Conservation (phyloP, 2,888 invertebrate genomes). For the Eupithecia centaureata region DNA sequence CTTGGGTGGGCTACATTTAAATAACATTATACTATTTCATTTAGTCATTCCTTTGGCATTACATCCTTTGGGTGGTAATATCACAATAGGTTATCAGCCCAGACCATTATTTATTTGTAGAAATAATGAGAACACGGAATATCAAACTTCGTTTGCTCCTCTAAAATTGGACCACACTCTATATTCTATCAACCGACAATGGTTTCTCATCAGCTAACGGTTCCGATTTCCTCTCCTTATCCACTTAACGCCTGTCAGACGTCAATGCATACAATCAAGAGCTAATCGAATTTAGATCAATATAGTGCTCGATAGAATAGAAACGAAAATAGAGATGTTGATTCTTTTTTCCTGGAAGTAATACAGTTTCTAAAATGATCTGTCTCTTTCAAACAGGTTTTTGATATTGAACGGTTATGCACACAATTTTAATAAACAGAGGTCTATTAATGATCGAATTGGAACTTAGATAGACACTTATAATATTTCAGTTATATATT, state of each 20-base stretch:
- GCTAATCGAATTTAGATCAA: slow-evolving; percentile 15
- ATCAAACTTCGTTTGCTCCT: neutral
- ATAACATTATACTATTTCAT: neutral
- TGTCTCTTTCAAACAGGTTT: neutral
- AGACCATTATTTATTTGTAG: neutral
- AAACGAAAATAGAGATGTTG: neutral
- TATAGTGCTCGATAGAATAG: neutral
- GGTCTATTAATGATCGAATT: too few relatives aligned
- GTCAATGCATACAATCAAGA: slow-evolving; percentile 11
- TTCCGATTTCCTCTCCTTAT: slow-evolving; percentile 10
- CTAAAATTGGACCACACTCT: neutral
- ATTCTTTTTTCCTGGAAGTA: neutral
- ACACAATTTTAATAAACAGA: neutral
- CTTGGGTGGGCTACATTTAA: too few relatives aligned
- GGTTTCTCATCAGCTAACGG: slow-evolving; percentile 9
- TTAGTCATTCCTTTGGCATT: neutral
- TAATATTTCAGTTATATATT: too few relatives aligned
- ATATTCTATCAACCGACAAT: neutral
- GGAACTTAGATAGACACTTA: too few relatives aligned
- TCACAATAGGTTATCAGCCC: neutral
- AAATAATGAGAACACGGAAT: neutral
- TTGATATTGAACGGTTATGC: neutral
- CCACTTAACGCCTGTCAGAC: slow-evolving; percentile 14
- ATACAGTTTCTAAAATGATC: neutral
- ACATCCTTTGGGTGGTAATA: neutral